A percentile compares a stretch with the other conserved stretches of the same genome.
Conservation (phyloP, 1,140 invertebrate genomes). For the Cataglyphis hispanica region DNA sequence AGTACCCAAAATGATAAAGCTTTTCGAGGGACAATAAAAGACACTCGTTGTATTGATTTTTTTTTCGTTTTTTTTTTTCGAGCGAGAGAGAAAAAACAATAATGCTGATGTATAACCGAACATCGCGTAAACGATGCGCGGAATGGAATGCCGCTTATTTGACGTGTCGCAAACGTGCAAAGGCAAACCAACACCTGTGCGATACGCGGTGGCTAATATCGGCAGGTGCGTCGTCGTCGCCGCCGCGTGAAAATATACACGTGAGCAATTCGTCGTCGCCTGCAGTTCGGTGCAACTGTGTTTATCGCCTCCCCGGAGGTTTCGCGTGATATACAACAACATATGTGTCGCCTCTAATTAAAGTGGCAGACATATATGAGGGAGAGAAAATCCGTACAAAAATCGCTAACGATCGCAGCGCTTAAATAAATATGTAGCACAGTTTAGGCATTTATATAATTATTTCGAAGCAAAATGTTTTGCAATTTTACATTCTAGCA, state of each 20-base stretch:
- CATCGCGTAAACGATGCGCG: background rate
- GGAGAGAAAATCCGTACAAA: background rate
- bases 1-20: background rate
- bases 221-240: constrained; percentile 55
- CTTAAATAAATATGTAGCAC: too few species aligned
- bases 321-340: constrained; percentile 13
- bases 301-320: constrained; percentile 17
- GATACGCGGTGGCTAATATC: constrained; percentile 47
- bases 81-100: background rate
- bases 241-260: constrained; percentile 20
- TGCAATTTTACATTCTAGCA: background rate
- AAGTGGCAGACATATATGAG: background rate
- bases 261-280: constrained; percentile 10
- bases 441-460: background rate
- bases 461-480: background rate
- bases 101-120: too few species aligned
- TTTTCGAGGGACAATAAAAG: constrained; percentile 14
- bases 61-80: background rate
- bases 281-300: constrained; percentile 14
- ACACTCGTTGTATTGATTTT: constrained; percentile 1
- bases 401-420: background rate
- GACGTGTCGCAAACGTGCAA: constrained; percentile 50
- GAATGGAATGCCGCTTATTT: constrained; percentile 59
- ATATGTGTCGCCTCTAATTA: background rate
- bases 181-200: constrained; percentile 59